These are phyloP conservation scores for Holothuria glaberrima DNA, from an alignment of 35 echinoderm and acorn worm genomes.

Conservation along the genomic window DNA sequence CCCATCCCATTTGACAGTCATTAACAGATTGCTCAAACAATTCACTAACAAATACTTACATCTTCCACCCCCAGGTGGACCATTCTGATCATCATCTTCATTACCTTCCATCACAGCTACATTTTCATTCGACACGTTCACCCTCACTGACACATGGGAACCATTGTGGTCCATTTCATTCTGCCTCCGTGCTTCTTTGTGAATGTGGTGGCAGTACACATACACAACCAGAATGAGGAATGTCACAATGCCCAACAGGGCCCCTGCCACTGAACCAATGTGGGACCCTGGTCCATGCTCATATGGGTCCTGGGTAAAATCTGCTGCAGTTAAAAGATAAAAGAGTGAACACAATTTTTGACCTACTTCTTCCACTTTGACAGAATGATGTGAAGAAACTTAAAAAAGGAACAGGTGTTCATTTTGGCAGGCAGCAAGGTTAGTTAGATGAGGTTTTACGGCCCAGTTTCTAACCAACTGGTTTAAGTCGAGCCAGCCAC, in stretches of 20 bases:
- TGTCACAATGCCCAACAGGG: conserved; percentile 87
- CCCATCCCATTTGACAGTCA: no score
- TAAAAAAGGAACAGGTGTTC: not conserved
- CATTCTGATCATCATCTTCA: conserved; percentile 60
- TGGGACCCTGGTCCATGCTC: conserved; percentile 73
- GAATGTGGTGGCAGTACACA: conserved; percentile 92
- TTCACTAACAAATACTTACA: conserved; percentile 52
- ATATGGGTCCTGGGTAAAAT: conserved; percentile 6
- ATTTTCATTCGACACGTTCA: conserved; percentile 85
- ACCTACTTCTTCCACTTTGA: not conserved
- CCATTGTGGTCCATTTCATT: conserved; percentile 87
- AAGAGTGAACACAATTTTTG: not conserved
- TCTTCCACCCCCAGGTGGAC: conserved; percentile 68
- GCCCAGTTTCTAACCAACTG: no score
- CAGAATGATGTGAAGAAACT: no score
- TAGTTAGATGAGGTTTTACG: no score
- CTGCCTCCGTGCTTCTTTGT: conserved; percentile 78
- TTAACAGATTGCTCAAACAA: no score
- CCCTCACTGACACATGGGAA: conserved; percentile 79
- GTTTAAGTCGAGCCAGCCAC: no score
- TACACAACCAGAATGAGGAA: conserved; percentile 85
- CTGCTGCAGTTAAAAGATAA: not conserved
- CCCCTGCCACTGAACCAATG: conserved; percentile 96
- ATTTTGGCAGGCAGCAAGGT: no score
- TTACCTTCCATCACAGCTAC: conserved; percentile 69